phyloP scores from a whole-genome alignment of 2,888 invertebrate species.

The Acronicta leporina region DNA sequence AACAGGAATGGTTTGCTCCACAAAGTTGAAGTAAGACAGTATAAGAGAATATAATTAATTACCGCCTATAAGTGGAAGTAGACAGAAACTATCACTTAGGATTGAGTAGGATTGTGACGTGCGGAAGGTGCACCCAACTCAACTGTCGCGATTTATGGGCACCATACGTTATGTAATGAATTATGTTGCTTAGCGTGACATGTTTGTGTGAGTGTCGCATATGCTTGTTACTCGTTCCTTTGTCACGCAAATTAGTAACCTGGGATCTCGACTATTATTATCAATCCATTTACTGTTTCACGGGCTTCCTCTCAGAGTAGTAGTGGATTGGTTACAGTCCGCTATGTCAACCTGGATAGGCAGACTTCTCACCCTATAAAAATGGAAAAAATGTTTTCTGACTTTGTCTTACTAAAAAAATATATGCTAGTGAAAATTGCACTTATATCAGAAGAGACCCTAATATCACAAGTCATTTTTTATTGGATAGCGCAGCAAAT shows the following conservation, averaged over 20 bases:
- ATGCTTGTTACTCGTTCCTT: conserved; percentile 42
- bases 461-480: too few species aligned
- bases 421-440: too few species aligned
- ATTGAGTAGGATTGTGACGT: conserved; percentile 63
- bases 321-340: too few species aligned
- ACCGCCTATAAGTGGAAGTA: conserved; percentile 66
- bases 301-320: too few species aligned
- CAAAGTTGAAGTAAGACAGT: conserved; percentile 74
- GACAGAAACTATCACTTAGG: conserved; percentile 78
- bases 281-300: too few species aligned
- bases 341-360: too few species aligned
- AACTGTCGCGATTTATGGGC: conserved; percentile 33
- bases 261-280: too few species aligned
- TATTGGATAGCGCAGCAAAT: too few species aligned
- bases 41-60: conserved; percentile 83
- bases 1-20: conserved; percentile 77
- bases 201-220: conserved; percentile 34
- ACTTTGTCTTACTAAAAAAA: too few species aligned
- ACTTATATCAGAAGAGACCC: too few species aligned
- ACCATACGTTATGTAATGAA: conserved; percentile 42
- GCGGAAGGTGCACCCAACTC: conserved; percentile 51
- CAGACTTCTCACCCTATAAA: too few species aligned
- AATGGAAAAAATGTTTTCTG: too few species aligned
- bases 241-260: conserved; percentile 32
- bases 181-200: conserved; percentile 31